Evolutionary conservation across 2,797 vertebrate species (phyloP).

Genomic region (Clangula hyemalis): DNA sequence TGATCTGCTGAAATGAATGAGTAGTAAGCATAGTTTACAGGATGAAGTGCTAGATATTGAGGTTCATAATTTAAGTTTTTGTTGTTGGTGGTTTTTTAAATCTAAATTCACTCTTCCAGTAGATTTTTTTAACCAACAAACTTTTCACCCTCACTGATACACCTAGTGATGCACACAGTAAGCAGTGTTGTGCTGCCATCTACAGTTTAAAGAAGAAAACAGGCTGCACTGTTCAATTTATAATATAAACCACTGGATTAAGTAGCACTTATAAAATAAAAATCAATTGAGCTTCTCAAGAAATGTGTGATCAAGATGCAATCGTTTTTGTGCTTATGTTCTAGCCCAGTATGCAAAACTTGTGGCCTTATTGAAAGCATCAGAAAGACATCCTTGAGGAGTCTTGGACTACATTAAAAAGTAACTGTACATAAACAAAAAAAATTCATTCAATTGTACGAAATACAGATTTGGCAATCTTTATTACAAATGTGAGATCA

Average conservation of each 20-base stretch:
- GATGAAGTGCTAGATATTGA: neutral
- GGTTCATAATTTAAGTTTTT: neutral
- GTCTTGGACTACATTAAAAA: neutral
- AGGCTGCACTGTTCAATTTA: neutral
- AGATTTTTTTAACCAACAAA: neutral
- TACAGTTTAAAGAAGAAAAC: neutral
- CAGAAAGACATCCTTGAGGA: neutral
- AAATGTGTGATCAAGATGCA: rapidly evolving
- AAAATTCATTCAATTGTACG: neutral
- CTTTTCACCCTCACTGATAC: neutral
- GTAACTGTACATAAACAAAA: neutral
- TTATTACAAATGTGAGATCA: rapidly evolving
- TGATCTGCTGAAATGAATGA: neutral
- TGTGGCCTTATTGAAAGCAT: neutral
- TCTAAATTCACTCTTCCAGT: neutral
- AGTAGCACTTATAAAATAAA: neutral
- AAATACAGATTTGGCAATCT: neutral
- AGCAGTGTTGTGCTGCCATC: slow-evolving; percentile 53
- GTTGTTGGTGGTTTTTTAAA: neutral
- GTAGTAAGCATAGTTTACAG: neutral
- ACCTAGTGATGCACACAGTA: neutral
- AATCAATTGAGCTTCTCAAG: neutral
- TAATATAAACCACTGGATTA: neutral
- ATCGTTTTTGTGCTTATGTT: rapidly evolving
- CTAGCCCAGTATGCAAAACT: too few relatives aligned